phyloP scores from a whole-genome alignment of 2,888 invertebrate species.

The Netelia fuscicornis region DNA sequence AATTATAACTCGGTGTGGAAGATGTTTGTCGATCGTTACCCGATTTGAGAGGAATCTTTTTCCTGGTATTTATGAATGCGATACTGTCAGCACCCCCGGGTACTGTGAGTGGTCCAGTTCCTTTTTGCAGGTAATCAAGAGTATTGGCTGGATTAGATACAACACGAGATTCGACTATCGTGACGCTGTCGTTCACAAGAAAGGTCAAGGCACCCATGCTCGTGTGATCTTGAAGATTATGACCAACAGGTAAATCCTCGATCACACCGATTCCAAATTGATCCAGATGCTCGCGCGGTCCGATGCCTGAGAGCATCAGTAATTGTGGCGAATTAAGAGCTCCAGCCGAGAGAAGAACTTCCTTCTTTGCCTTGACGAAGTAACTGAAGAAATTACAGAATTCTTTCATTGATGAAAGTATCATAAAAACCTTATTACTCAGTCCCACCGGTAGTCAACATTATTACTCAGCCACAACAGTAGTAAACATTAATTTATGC shows the following conservation, averaged over 20 bases:
- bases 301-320: conserved; percentile 94
- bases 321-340: conserved; percentile 94
- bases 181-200: conserved; percentile 89
- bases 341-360: conserved; percentile 93
- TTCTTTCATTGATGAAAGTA: background rate
- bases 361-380: conserved; percentile 88
- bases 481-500: conserved; percentile 14
- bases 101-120: conserved; percentile 90
- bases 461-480: background rate
- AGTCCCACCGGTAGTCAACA: background rate
- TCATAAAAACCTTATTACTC: background rate
- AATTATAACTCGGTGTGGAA: background rate
- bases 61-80: conserved; percentile 90
- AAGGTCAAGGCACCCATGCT: conserved; percentile 91
- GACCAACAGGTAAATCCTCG: conserved; percentile 91
- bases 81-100: conserved; percentile 92
- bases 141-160: conserved; percentile 86
- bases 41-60: conserved; percentile 18
- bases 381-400: conserved; percentile 73
- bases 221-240: conserved; percentile 93
- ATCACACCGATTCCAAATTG: conserved; percentile 88
- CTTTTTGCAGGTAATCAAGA: conserved; percentile 87
- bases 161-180: conserved; percentile 88
- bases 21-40: conserved; percentile 38
- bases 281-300: conserved; percentile 88